These are phyloP conservation scores for Falco columbarius DNA, from an alignment of 2,797 vertebrate species.

Conservation along the genomic window DNA sequence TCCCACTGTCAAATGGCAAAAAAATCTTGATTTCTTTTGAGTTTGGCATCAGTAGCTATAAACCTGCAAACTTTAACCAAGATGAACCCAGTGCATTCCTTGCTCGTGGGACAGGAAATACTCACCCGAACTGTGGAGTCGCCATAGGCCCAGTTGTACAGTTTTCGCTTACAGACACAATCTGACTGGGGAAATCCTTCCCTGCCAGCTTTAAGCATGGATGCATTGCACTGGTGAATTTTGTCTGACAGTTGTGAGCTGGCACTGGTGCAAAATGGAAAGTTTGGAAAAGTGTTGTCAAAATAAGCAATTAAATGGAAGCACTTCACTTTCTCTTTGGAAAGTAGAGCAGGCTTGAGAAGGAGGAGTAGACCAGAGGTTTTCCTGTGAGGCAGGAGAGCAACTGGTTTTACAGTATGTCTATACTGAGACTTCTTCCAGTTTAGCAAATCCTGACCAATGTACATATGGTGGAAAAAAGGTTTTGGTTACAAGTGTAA, in stretches of 20 bases:
- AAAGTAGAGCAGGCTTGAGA: not conserved
- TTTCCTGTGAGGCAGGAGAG: not conserved
- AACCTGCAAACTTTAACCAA: not conserved
- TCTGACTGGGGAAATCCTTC: not conserved
- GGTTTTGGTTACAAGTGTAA: not conserved
- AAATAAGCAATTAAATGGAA: not conserved
- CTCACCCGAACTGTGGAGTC: too few relatives aligned
- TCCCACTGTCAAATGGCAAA: not conserved
- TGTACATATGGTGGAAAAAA: rapidly evolving
- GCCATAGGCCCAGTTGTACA: not conserved
- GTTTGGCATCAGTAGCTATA: too few relatives aligned
- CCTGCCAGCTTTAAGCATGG: too few relatives aligned
- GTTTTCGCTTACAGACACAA: not conserved
- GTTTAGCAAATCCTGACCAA: not conserved
- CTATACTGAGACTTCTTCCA: rapidly evolving
- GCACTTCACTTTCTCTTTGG: not conserved
- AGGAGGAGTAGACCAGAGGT: not conserved
- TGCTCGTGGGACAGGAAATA: too few relatives aligned
- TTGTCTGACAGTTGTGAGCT: not conserved
- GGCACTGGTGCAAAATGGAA: not conserved
- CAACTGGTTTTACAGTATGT: too few relatives aligned
- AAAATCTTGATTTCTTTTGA: not conserved
- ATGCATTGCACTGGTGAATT: not conserved
- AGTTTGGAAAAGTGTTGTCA: not conserved
- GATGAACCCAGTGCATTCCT: not conserved